Evolutionary conservation across 2,797 vertebrate species (phyloP).

Genomic region (Platalea minor): DNA sequence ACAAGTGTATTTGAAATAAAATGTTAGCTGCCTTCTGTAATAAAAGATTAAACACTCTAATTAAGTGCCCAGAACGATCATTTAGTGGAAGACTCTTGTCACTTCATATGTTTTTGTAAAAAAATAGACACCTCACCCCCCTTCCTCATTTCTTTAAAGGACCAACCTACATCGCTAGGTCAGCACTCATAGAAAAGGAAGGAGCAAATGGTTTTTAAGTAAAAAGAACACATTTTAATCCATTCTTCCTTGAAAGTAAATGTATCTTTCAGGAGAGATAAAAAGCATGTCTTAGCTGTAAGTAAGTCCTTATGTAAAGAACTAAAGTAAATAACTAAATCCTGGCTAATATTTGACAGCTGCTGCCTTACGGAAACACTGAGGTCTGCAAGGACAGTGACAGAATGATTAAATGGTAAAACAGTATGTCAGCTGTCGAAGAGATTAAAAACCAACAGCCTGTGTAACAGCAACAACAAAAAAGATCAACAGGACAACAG

Average conservation of each 20-base stretch:
- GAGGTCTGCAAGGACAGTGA: background rate
- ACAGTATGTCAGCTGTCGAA: conserved; percentile 28
- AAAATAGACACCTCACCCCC: background rate
- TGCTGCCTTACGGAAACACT: background rate
- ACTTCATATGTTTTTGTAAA: conserved; percentile 2
- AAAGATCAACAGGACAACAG: conserved; percentile 32
- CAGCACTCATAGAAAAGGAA: background rate
- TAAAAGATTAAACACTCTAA: background rate
- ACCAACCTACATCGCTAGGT: background rate
- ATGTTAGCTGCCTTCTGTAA: background rate
- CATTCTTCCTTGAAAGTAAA: conserved; percentile 43
- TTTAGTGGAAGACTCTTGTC: background rate
- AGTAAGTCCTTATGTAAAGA: conserved; percentile 46
- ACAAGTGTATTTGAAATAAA: conserved; percentile 17
- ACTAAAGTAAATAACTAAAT: conserved; percentile 16
- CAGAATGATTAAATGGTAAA: conserved; percentile 24
- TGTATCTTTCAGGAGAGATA: background rate
- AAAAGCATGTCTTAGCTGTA: conserved; percentile 12
- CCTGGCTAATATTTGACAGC: conserved; percentile 15
- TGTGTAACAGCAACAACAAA: background rate
- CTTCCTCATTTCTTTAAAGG: conserved; percentile 16
- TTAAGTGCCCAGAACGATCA: background rate
- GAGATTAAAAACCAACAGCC: conserved; percentile 39
- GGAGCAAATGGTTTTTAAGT: background rate
- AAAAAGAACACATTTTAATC: conserved; percentile 42